Base-by-base conservation (phyloP, 2,888 invertebrate species). In the Leptinotarsa peninsularis region DNA sequence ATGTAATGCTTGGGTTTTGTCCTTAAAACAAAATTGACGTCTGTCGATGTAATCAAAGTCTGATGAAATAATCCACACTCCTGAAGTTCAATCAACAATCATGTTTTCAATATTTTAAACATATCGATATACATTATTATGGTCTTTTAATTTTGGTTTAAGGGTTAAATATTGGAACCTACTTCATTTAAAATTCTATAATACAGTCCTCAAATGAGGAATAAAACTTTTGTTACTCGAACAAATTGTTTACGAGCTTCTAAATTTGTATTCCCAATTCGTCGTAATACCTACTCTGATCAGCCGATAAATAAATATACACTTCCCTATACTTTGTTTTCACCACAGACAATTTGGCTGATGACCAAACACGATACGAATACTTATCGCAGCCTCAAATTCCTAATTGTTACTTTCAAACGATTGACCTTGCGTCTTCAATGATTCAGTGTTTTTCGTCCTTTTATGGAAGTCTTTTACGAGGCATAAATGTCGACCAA, bases 401-500 rank as follows among this genome's bases (percentile, higher is more conserved):
- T 52, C 63, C 63, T 63, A 17, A 63, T 33, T 63, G 43, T 63
- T 63, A 63, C 63, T 63, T 63, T 63, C 63, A 63, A 63, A 63
- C n/a, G 21, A 43, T 43, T 63, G 63, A 63, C 63, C 63, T 63
- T 63, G 33, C 63, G 17, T 63, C 18, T 15, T 60, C 17, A 60
- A 60, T 63, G 63, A 43, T 63, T 63, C 63, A 63, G 63, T 63
- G 63, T 21, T 63, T 63, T 63, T 63, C 7, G 43, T 63, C 63
- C 63, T 63, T 43, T 33, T 63, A 63, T 33, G 63, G 63, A 7
- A 33, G 33, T 63, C 43, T 5, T 43, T 63, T 17, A 43, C 63
- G 15, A 43, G 33, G 18, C 7, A 63, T 43, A n/a, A 63, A 63
- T 63, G 15, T 21, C 43, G 21, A 21, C 58, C 58, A 58, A 23